A percentile compares a stretch with the other conserved stretches of the same genome.
Conservation (phyloP, 2,113 vertebrate species). For the Sinocyclocheilus anshuiensis region DNA sequence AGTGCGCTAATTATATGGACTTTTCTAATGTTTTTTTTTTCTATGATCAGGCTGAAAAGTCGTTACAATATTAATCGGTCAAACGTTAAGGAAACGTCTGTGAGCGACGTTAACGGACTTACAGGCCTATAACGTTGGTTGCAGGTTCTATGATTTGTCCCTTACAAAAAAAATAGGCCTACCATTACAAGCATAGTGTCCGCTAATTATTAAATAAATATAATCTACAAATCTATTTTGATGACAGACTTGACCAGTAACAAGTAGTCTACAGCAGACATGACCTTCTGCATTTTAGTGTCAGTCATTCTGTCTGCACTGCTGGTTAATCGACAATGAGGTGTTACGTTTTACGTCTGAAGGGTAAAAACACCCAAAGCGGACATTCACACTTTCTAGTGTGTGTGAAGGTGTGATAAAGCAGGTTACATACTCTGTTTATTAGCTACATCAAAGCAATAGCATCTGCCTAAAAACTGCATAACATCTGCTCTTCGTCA, state of each 20-base stretch:
- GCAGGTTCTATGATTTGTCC: no score
- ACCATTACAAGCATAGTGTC: neutral
- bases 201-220: neutral
- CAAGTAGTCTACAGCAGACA: constrained; percentile 8
- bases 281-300: neutral
- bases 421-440: neutral
- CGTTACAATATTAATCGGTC: no score
- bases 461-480: neutral
- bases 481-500: neutral
- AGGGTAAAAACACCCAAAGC: neutral
- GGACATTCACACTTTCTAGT: constrained; percentile 37
- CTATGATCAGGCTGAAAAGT: no score
- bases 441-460: constrained; percentile 2
- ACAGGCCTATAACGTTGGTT: no score
- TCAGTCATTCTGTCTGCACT: neutral
- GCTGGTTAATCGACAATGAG: neutral
- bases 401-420: neutral
- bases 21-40: no score
- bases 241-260: neutral
- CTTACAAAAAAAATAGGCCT: no score
- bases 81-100: no score
- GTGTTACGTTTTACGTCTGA: constrained; percentile 22
- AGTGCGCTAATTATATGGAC: no score
- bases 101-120: no score
- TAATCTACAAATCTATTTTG: neutral